These are phyloP conservation scores for Acropora yongei DNA, from an alignment of 64 coral and sea anemone genomes.

Conservation along the genomic window DNA sequence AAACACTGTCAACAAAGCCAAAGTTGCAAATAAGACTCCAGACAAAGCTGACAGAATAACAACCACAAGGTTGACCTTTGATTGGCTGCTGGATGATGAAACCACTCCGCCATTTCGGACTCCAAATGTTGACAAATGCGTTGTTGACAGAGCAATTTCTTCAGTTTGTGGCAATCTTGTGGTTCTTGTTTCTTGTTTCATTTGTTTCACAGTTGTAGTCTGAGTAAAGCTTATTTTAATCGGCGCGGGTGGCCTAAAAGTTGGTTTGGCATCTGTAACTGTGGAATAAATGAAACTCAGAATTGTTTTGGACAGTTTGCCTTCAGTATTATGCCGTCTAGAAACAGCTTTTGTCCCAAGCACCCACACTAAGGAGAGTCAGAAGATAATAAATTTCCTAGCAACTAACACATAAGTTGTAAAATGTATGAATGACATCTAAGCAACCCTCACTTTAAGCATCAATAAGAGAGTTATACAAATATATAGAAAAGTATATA, in stretches of 20 bases:
- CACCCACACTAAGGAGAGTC: no score
- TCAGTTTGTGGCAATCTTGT: background rate
- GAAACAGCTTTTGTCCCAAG: no score
- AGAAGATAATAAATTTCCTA: no score
- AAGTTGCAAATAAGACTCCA: background rate
- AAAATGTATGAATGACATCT: no score
- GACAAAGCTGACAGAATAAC: background rate
- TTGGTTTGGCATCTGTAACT: slow-evolving; percentile 39
- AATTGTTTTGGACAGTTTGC: background rate
- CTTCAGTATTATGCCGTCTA: background rate
- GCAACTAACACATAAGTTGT: no score
- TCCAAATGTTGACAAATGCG: background rate
- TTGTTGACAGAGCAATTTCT: background rate
- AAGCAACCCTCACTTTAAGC: no score
- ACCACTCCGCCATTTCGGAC: background rate
- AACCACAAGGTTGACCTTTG: background rate
- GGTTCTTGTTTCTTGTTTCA: background rate
- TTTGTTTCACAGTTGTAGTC: background rate
- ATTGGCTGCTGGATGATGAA: background rate
- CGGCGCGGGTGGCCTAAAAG: background rate
- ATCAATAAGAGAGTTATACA: no score
- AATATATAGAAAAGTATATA: no score
- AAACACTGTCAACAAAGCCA: background rate
- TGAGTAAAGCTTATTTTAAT: background rate
- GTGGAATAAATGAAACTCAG: background rate